Conservation (phyloP, 2,797 vertebrate species). For the Presbytis comata region DNA sequence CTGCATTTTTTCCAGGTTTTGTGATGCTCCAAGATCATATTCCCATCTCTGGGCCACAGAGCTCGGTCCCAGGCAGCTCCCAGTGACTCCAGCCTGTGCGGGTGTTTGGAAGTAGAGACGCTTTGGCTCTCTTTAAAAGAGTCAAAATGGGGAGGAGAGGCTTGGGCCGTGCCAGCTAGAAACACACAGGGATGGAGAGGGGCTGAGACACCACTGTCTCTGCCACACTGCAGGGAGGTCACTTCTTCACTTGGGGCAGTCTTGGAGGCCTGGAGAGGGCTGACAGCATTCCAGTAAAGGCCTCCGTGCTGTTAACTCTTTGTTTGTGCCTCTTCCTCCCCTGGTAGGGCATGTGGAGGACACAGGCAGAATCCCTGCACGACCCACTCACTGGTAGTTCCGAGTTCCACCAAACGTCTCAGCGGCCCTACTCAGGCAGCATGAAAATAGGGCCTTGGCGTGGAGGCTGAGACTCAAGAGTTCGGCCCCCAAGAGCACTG, state of each 20-base stretch:
- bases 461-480: not conserved
- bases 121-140: not conserved
- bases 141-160: not conserved
- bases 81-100: not conserved
- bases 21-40: not conserved
- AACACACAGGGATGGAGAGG: not conserved
- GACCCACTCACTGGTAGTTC: fast-evolving
- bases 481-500: not conserved
- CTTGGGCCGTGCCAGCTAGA: not conserved
- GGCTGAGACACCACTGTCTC: not conserved
- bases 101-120: not conserved
- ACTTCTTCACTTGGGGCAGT: not conserved
- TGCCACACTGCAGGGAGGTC: fast-evolving
- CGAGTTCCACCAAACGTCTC: not conserved
- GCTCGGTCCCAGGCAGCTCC: not conserved
- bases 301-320: not conserved
- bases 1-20: not conserved
- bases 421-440: not conserved
- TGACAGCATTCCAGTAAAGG: not conserved
- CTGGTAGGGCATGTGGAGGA: not conserved
- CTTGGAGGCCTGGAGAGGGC: not conserved
- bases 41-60: too few relatives aligned
- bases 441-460: not conserved
- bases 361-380: not conserved
- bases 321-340: not conserved